Percentiles rank a stretch among this genome's conserved stretches.
Conservation (phyloP, 2,797 vertebrate genomes). For the Morus bassanus region DNA sequence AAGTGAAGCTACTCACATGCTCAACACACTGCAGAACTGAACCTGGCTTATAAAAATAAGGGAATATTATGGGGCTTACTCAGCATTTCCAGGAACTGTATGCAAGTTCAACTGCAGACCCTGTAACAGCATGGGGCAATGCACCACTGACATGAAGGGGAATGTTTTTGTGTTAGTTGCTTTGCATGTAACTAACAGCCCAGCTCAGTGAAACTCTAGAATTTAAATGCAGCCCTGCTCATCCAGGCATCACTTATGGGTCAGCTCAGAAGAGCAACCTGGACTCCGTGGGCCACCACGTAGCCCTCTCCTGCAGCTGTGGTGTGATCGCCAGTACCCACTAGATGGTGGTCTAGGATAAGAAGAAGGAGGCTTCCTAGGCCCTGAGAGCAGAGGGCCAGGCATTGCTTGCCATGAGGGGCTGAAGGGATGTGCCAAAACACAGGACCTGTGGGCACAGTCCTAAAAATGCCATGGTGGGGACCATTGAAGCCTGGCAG, state of each 20-base stretch:
- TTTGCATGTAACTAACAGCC: background rate
- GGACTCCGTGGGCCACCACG: accelerated
- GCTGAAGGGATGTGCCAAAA: background rate
- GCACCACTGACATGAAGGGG: background rate
- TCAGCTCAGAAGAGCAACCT: background rate
- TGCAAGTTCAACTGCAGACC: background rate
- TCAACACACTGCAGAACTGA: background rate
- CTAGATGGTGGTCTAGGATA: background rate
- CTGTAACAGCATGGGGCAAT: background rate
- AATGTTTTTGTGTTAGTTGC: background rate
- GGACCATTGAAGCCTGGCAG: background rate
- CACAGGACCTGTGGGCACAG: background rate
- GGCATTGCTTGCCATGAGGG: background rate
- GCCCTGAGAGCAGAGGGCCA: background rate
- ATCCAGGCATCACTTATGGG: too few species aligned
- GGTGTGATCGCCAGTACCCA: background rate
- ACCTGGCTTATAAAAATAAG: background rate
- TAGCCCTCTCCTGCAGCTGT: background rate
- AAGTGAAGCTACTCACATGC: background rate
- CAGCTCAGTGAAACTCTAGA: background rate
- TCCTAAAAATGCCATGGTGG: background rate
- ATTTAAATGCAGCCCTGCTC: background rate
- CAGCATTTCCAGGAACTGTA: background rate
- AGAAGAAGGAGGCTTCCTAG: background rate
- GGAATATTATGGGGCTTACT: background rate